These are phyloP conservation scores for Cheilosia soror DNA, from an alignment of 2,888 invertebrate species.

Conservation along the genomic window DNA sequence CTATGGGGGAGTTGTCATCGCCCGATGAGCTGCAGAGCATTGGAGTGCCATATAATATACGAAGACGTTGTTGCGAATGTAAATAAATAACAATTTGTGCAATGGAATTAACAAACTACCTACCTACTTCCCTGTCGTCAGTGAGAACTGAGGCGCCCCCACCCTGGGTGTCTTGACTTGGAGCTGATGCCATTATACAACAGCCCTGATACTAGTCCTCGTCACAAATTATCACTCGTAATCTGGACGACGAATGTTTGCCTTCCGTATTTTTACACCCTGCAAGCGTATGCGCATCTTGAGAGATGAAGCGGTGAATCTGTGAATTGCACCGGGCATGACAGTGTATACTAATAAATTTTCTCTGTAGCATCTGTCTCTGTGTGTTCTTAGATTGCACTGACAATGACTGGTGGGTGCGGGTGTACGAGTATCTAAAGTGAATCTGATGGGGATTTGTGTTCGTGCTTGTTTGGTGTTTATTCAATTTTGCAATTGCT, in stretches of 20 bases:
- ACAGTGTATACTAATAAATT: conserved; percentile 31
- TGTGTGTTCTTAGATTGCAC: conserved; percentile 10
- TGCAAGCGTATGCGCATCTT: conserved; percentile 1
- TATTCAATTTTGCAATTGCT: conserved; percentile 68
- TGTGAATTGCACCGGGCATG: neutral
- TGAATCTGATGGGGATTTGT: conserved; percentile 36
- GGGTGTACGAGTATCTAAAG: conserved; percentile 4
- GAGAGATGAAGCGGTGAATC: neutral
- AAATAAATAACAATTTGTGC: conserved; percentile 72
- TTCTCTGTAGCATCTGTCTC: neutral
- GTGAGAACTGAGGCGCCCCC: conserved; percentile 20
- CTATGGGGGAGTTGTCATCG: conserved; percentile 19
- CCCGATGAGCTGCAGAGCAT: neutral
- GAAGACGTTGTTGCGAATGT: conserved; percentile 48
- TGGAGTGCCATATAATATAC: neutral
- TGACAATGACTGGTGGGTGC: conserved; percentile 6
- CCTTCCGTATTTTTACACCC: conserved; percentile 27
- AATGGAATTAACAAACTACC: conserved; percentile 66
- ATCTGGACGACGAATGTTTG: conserved; percentile 29
- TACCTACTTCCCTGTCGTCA: conserved; percentile 46
- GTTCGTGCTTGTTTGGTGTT: conserved; percentile 62
- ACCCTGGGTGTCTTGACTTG: neutral
- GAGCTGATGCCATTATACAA: conserved; percentile 7
- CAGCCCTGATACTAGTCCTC: conserved; percentile 8
- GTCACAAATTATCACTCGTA: conserved; percentile 44